These are phyloP conservation scores for Drosophila dunni DNA, from an alignment of 1,140 invertebrate genomes.

Conservation along the genomic window DNA sequence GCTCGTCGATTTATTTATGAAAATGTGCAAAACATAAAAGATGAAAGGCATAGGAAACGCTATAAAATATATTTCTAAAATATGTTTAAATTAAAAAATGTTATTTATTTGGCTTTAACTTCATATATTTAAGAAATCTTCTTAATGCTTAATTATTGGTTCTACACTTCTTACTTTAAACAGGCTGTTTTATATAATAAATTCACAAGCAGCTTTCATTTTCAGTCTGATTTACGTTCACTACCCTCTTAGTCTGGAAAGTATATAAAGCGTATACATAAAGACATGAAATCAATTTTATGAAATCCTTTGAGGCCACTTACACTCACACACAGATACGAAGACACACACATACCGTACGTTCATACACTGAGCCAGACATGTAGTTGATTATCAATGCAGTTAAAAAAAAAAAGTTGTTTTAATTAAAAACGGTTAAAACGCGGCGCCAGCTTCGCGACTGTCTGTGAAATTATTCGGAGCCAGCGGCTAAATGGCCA, in stretches of 20 bases:
- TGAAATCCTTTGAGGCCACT: conserved; percentile 44
- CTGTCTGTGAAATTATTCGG: conserved; percentile 65
- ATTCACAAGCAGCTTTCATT: too few relatives aligned
- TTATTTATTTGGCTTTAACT: not conserved
- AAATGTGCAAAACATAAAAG: too few relatives aligned
- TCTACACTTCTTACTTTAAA: too few relatives aligned
- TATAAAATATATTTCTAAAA: too few relatives aligned
- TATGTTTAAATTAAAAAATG: too few relatives aligned
- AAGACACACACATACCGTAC: conserved; percentile 4
- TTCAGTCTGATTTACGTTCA: too few relatives aligned
- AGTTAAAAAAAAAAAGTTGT: conserved; percentile 35
- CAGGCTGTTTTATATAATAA: too few relatives aligned
- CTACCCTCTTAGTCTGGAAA: too few relatives aligned
- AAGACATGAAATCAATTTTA: conserved; percentile 68
- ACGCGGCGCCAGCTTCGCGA: conserved; percentile 49
- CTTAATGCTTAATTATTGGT: too few relatives aligned
- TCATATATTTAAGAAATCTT: too few relatives aligned
- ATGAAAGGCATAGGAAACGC: too few relatives aligned
- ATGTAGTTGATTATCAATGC: conserved; percentile 63
- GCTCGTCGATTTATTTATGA: not conserved
- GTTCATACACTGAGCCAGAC: conserved; percentile 5
- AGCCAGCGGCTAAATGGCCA: conserved; percentile 42
- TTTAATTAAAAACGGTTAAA: conserved; percentile 82
- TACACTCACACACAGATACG: not conserved
- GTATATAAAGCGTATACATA: not conserved